phyloP scores from a whole-genome alignment of 2,113 vertebrate species.

The Bucco capensis region DNA sequence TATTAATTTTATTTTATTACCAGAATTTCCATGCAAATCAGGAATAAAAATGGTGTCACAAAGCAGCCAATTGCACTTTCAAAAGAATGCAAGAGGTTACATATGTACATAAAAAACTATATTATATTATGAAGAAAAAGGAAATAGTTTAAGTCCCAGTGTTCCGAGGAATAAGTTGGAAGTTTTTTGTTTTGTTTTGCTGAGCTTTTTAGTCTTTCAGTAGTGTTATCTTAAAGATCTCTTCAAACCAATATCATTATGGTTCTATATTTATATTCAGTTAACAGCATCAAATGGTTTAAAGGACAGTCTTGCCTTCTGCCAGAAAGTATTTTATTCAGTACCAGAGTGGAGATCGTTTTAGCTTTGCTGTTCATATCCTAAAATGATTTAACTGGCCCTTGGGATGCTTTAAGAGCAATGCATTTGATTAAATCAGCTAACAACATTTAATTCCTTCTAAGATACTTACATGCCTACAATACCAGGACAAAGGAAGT shows the following conservation, averaged over 20 bases:
- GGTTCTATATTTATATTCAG: neutral
- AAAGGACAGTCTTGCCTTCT: neutral
- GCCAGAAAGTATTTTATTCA: neutral
- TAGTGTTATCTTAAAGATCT: neutral
- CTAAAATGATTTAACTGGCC: neutral
- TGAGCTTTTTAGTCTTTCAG: neutral
- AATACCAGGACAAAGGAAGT: neutral
- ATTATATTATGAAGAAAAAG: neutral
- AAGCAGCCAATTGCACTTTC: neutral
- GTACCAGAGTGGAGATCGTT: neutral
- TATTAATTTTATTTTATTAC: too few species aligned
- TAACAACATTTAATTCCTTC: slow-evolving; percentile 7
- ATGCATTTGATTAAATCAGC: neutral
- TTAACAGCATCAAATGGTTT: neutral
- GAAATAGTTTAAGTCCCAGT: neutral
- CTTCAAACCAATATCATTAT: too few species aligned
- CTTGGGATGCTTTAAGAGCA: neutral
- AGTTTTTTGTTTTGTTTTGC: neutral
- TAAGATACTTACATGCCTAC: neutral
- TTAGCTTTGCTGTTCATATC: neutral
- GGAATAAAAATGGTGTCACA: neutral
- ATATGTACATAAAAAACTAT: neutral
- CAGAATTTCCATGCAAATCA: too few species aligned
- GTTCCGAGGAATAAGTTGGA: neutral
- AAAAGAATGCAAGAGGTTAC: neutral